A percentile compares a stretch with the other conserved stretches of the same genome.
Conservation (phyloP, 2,113 vertebrate genomes). For the Etheostoma spectabile region DNA sequence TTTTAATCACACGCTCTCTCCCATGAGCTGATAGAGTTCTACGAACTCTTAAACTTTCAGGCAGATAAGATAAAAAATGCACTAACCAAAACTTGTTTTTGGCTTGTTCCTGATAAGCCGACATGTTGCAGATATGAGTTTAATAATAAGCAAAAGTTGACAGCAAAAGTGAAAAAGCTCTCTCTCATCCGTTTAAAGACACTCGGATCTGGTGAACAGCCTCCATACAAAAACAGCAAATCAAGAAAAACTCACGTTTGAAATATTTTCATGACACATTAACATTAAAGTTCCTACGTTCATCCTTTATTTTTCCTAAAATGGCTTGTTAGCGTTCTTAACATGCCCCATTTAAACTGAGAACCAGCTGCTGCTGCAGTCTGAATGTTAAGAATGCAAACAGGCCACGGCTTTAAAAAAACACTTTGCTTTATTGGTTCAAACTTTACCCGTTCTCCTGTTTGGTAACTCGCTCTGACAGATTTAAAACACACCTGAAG, state of each 20-base stretch:
- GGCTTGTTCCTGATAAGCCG: conserved; percentile 14
- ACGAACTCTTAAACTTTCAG: not conserved
- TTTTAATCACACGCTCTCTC: not conserved
- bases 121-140: not conserved
- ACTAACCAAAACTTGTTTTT: not conserved
- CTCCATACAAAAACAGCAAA: conserved; percentile 16
- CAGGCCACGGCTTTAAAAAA: conserved; percentile 5
- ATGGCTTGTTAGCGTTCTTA: conserved; percentile 34
- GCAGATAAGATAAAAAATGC: conserved; percentile 3
- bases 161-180: not conserved
- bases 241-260: conserved; percentile 16
- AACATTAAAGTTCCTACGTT: conserved; percentile 2
- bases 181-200: not conserved
- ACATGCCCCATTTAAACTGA: conserved; percentile 27
- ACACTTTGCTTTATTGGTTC: not conserved
- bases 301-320: conserved; percentile 30
- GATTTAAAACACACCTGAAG: not conserved
- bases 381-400: conserved; percentile 31
- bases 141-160: not conserved
- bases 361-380: conserved; percentile 19
- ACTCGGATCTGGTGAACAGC: not conserved
- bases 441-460: not conserved
- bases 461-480: not conserved
- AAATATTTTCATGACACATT: conserved; percentile 26
- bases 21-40: conserved; percentile 10